phyloP scores from a whole-genome alignment of 2,888 invertebrate genomes.

The Labia minor region DNA sequence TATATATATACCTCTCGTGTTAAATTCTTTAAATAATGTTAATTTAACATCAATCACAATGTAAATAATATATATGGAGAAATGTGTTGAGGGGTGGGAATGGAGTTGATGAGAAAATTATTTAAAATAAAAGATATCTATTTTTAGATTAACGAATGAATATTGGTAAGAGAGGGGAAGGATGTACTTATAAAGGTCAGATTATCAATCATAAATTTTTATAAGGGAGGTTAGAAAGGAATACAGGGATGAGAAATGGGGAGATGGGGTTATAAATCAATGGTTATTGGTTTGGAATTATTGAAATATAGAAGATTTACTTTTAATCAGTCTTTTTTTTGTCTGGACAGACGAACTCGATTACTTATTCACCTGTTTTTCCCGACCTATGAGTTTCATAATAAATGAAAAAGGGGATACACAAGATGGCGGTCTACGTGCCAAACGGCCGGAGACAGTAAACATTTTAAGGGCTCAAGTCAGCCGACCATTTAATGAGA shows the following conservation, averaged over 20 bases:
- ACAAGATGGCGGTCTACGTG: not conserved
- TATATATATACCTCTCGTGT: not conserved
- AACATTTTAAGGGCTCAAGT: constrained; percentile 13
- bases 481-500: constrained; percentile 13
- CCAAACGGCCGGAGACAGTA: not conserved
- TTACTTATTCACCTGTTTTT: not conserved
- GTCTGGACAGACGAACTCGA: not conserved
- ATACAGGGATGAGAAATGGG: too few species aligned
- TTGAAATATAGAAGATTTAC: not conserved
- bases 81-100: too few species aligned
- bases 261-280: not conserved
- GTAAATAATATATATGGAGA: not conserved
- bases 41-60: constrained; percentile 1
- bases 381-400: not conserved
- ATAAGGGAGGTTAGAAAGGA: too few species aligned
- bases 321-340: not conserved
- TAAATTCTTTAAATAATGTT: constrained; percentile 13
- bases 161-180: not conserved
- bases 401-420: not conserved
- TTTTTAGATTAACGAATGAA: not conserved
- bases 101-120: not conserved
- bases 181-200: not conserved
- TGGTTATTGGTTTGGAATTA: constrained; percentile 6
- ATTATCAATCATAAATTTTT: constrained; percentile 1
- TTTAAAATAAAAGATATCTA: constrained; percentile 1